Base-by-base conservation (phyloP, 1,140 invertebrate genomes). In the Planococcus citri region DNA sequence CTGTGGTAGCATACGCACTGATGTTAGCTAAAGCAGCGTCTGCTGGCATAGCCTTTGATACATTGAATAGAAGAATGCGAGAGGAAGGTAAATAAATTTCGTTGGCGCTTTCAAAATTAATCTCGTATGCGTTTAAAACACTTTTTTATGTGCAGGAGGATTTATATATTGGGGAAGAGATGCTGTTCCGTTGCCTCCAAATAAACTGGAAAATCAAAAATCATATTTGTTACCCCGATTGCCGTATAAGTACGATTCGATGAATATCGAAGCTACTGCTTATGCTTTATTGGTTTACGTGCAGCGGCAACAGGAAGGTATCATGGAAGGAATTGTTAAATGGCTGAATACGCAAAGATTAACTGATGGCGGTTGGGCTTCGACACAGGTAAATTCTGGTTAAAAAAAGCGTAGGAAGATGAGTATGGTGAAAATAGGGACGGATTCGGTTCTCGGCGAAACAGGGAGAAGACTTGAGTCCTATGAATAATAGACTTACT, bases 301-400 rank as follows among this genome's bases (percentile, higher is more conserved):
- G 51, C 86, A 87, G 12, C 81, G 90, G 17, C 89, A 93, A 76
- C 90, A 93, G 72, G 82, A 88, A 71, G 68, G 38, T 41, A 83
- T 87, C 68, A 82, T 88, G 27, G 90, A 93, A 71, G 84, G 87
- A 12, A 94, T 96, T 75, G 93, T 97, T 24, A 87, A 88, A 75
- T 98, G 95, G 95, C 79, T 98, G 6, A 95, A 95, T 77, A 83
- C 89, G 0, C 94, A 97, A 76, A 82, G 95, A 67, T 81, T 96
- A 0, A 88, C 88, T 20, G 90, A 96, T 75, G 91, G 91, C 41
- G 95, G 94, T 0, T 96, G 94, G 92, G 91, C 92, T 0, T 95
- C 93, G 0, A 95, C 94, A 3, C 92, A 95, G 79, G 60, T 64
- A 25, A 87, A 85, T 73, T n/a, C n/a, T n/a, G n/a, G n/a, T n/a